These are phyloP conservation scores for Sycophila sp. DNA, from an alignment of 1,140 invertebrate species.

Conservation along the genomic window DNA sequence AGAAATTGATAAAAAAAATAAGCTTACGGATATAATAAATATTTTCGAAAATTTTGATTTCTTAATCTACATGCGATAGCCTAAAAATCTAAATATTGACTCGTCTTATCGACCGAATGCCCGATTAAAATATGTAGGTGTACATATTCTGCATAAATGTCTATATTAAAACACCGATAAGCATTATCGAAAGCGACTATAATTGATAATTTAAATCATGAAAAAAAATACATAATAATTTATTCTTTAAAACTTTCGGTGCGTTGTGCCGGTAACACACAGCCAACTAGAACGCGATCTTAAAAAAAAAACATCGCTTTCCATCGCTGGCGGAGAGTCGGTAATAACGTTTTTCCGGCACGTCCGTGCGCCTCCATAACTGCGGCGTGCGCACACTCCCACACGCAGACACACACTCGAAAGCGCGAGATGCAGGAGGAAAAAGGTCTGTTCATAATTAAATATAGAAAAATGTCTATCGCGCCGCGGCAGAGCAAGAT, in stretches of 20 bases:
- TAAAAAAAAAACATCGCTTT: constrained; percentile 7
- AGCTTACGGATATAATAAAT: no score
- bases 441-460: constrained; percentile 1
- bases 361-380: not conserved
- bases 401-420: not conserved
- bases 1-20: no score
- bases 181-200: not conserved
- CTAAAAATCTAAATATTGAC: constrained; percentile 11
- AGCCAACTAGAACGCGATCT: no score
- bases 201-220: no score
- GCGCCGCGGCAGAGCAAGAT: not conserved
- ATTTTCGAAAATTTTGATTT: no score
- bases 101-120: not conserved
- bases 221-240: no score
- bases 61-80: no score
- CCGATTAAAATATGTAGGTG: not conserved
- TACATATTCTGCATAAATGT: not conserved
- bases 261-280: no score
- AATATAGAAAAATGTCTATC: not conserved
- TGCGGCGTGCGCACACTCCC: not conserved
- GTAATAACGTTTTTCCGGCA: not conserved
- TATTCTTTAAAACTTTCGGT: no score
- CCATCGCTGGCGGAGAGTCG: not conserved
- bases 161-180: not conserved
- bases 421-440: not conserved